phyloP scores from a whole-genome alignment of 2,113 vertebrate genomes.

The Lota lota region DNA sequence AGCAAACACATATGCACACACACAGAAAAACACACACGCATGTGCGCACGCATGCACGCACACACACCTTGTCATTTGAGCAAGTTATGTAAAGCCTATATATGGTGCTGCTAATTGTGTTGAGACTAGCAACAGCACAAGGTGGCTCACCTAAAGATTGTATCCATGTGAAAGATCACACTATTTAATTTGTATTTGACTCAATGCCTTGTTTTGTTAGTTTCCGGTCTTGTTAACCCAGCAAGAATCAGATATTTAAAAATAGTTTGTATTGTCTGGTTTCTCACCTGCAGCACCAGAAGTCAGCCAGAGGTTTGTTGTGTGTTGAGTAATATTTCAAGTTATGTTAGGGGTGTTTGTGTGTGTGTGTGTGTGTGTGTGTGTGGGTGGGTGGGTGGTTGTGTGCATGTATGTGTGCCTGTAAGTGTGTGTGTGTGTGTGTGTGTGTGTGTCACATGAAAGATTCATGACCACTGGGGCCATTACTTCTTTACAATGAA shows the following conservation, averaged over 20 bases:
- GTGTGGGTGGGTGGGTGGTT: no score
- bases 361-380: background rate
- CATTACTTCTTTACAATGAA: background rate
- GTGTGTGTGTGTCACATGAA: background rate
- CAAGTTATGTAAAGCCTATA: constrained; percentile 8
- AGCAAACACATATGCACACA: background rate
- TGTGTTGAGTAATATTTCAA: background rate
- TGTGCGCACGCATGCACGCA: background rate
- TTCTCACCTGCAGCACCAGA: background rate
- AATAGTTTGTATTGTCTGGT: constrained; percentile 18
- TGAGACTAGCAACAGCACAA: constrained; percentile 49
- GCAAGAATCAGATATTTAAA: constrained; percentile 22
- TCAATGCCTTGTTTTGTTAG: constrained; percentile 33
- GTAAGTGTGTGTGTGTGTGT: background rate
- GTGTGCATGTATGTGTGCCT: background rate
- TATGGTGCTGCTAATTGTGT: constrained; percentile 55
- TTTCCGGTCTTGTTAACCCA: constrained; percentile 12
- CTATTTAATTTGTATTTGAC: constrained; percentile 70
- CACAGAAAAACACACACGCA: background rate
- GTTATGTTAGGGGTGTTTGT: background rate
- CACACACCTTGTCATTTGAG: background rate
- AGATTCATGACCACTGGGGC: background rate
- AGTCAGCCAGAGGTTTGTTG: background rate
- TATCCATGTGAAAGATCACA: constrained; percentile 50
- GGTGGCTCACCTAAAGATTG: constrained; percentile 21